These are phyloP conservation scores for Brenthis ino DNA, from an alignment of 2,888 invertebrate species.

Conservation along the genomic window DNA sequence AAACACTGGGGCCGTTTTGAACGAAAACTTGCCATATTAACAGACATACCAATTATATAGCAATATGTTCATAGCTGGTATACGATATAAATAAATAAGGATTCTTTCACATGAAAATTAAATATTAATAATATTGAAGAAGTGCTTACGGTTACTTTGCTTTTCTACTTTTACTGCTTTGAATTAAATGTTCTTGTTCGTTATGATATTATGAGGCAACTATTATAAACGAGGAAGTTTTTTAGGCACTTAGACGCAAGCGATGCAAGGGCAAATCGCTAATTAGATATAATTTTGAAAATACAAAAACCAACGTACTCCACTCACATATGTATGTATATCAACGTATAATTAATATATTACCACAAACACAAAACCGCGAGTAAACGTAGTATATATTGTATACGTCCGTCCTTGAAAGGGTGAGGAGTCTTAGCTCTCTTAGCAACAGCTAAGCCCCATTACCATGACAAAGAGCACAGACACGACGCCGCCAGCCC, in stretches of 20 bases:
- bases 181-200: too few species aligned
- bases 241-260: too few species aligned
- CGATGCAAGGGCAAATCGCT: too few species aligned
- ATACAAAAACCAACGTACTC: too few species aligned
- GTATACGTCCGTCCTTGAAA: constrained; percentile 13
- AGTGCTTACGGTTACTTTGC: neutral
- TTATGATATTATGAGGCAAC: too few species aligned
- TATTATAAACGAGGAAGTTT: too few species aligned
- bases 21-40: constrained; percentile 20
- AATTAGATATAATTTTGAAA: too few species aligned
- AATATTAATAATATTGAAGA: constrained; percentile 5
- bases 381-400: neutral
- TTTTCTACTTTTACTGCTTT: neutral
- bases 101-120: neutral
- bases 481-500: constrained; percentile 30
- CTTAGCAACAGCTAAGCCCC: constrained; percentile 13
- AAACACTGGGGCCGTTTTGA: neutral
- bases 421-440: constrained; percentile 2
- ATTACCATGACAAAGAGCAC: constrained; percentile 31
- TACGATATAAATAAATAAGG: constrained; percentile 23
- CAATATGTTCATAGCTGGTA: constrained; percentile 28
- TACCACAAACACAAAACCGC: too few species aligned
- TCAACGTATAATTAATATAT: too few species aligned
- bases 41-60: constrained; percentile 14
- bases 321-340: too few species aligned